Base-by-base conservation (phyloP, 2,113 vertebrate species). In the Sinocyclocheilus grahami region DNA sequence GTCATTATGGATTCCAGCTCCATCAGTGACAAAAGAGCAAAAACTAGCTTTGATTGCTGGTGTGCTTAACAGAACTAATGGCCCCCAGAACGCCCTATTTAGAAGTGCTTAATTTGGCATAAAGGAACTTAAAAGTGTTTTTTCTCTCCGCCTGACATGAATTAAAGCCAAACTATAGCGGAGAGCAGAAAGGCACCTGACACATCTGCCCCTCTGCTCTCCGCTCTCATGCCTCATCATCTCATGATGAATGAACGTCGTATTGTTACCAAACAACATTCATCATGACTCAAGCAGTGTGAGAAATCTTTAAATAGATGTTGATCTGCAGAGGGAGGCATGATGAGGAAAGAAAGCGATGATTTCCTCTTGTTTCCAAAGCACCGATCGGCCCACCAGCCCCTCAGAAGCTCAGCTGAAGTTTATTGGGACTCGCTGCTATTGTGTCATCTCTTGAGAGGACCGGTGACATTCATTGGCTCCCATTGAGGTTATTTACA, bases 191-290 rank as follows among this genome's bases (percentile, higher is more conserved):
- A 88, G 55, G 89, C 89, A 88, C 85, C 84, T 78, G 91, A 90
- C 81, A 86, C 67, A 0, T 62, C 33, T 88, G 84, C 82, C 82
- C 85, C 88, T 63, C 2, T 86, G 87, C 92, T 92, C 90, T 71
- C 86, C 86, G 86, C 92, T 88, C 87, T 84, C 86, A 89, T 91
- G 87, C 78, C 90, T 87, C 93, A 86, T 91, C 91, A 18, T 92
- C 89, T 90, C 58, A 74, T 92, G 93, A 91, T 90, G 87, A 89
- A 83, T 86, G 89, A 91, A 90, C 91, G 92, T 92, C 83, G 30
- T 63, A 88, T 87, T 78, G 5, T 89, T 90, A 91, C 90, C 63
- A 92, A 82, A 87, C 58, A 83, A 76, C 48, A 86, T 92, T 84
- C 91, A 78, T 90, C 89, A 87, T 90, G 89, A 88, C 89, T 93